Evolutionary conservation across 2,797 vertebrate species (phyloP), one percentile per base, ranked within the genome.

Genomic region (Muscicapa comitata): DNA sequence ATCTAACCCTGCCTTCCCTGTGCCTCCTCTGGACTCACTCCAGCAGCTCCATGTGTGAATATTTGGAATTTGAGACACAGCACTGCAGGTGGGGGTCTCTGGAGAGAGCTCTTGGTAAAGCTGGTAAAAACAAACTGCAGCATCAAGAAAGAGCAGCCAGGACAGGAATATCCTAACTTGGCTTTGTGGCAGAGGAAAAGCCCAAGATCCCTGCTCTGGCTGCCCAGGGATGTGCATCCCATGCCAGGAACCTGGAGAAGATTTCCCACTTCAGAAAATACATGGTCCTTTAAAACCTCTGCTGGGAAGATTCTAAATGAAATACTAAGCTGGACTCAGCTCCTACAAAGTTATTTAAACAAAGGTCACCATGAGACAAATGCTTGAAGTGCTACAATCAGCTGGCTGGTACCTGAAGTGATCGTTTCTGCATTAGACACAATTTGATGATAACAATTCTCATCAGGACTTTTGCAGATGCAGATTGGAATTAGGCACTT

Each of bases 401-500:
- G 17, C 91, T 86, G n/a, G 51, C 58, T 86, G 91, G 55, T 67
- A 93, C 73, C 88, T 92, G 91, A 95, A 94, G 86, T 29, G 6
- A 79, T 78, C 1, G 0, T 81, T 95, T 91, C 87, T 94, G 82
- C 70, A 38, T 86, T 84, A 94, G 65, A 21, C 14, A 74, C 68
- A 72, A 74, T 92, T 89, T 86, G 70, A 72, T 61, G 63, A 88
- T 88, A 93, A 94, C n/a, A 5, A 90, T 55, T 63, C 75, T 96
- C 94, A 95, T 95, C 89, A 95, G 79, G 87, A 91, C n/a, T 88
- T 94, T 11, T 62, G 66, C 72, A 77, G 87, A 93, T 50, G 92
- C 66, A 94, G 91, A 97, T 63, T 94, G 85, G 70, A 96, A 94
- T 93, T 70, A 87, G 33, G 79, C 85, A 96, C 94, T 96, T 88